Evolutionary conservation across 2,113 vertebrate species (phyloP).

Genomic region (Pseudorectes ferrugineus): DNA sequence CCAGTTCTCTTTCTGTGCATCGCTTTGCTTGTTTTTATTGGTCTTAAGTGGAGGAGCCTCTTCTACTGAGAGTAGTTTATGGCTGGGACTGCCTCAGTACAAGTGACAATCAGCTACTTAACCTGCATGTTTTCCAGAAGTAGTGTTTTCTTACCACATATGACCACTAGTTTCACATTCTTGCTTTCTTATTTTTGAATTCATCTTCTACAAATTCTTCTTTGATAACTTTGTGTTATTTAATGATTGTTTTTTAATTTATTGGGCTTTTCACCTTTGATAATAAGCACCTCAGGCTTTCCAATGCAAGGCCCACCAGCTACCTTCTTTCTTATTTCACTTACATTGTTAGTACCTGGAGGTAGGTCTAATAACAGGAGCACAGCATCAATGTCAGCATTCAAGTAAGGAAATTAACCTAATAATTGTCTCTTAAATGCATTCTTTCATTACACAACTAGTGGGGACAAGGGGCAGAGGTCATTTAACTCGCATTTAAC

Average conservation of each 20-base stretch:
- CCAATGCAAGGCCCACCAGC: not conserved
- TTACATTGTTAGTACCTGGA: not conserved
- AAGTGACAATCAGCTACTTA: not conserved
- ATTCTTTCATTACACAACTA: not conserved
- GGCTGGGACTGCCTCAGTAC: not conserved
- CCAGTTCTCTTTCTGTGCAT: not conserved
- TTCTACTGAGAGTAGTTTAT: not conserved
- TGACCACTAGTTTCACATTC: not conserved
- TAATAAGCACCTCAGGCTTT: not conserved
- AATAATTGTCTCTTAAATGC: conserved; percentile 43
- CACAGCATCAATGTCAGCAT: not conserved
- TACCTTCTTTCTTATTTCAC: not conserved
- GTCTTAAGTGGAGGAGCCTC: not conserved
- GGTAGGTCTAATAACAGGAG: not conserved
- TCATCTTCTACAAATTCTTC: not conserved
- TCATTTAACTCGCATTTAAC: not conserved
- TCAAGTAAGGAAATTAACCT: conserved; percentile 39
- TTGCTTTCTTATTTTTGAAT: not conserved
- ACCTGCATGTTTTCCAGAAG: not conserved
- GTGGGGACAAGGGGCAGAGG: not conserved
- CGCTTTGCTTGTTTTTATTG: not conserved
- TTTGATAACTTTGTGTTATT: not conserved
- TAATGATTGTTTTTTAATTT: not conserved
- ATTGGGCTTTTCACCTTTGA: not conserved
- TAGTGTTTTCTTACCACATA: not conserved